A percentile compares a stretch with the other conserved stretches of the same genome.
These are phyloP conservation scores for Hippocampus kuda DNA, from an alignment of 2,797 vertebrate species.

Conservation along the genomic window DNA sequence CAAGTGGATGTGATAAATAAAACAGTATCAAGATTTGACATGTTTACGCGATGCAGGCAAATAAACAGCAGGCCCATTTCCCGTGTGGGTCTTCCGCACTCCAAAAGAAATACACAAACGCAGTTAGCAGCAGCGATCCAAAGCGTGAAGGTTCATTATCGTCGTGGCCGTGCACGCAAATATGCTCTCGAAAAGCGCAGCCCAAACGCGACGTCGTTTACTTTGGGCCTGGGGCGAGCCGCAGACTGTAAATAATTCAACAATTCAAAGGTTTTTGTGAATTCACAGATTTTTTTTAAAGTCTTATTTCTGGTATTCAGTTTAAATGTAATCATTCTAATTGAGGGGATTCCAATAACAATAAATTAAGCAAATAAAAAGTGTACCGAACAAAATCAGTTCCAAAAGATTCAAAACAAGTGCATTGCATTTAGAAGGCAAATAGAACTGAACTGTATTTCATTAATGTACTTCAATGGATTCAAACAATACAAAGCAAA, in stretches of 20 bases:
- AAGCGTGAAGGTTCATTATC: slow-evolving; percentile 25
- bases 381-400: background rate
- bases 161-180: slow-evolving; percentile 7
- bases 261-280: background rate
- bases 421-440: too few species aligned
- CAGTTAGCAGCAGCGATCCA: slow-evolving; percentile 37
- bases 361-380: too few species aligned
- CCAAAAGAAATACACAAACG: slow-evolving; percentile 57
- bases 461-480: too few species aligned
- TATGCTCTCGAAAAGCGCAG: slow-evolving; percentile 16
- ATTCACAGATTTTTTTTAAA: too few species aligned
- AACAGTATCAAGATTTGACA: slow-evolving; percentile 58
- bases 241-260: background rate
- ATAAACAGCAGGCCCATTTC: slow-evolving; percentile 48
- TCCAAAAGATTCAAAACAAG: too few species aligned
- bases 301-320: background rate
- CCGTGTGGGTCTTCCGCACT: slow-evolving; percentile 30
- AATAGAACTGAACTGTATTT: too few species aligned
- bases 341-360: background rate
- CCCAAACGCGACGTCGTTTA: background rate
- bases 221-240: background rate
- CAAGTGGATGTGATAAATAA: slow-evolving; percentile 69
- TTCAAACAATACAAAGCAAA: too few species aligned
- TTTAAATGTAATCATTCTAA: background rate
- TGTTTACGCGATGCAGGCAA: slow-evolving; percentile 59